Evolutionary conservation across 2,888 invertebrate species (phyloP), one percentile per base, ranked within the genome.

Genomic region (Diarsia brunnea): DNA sequence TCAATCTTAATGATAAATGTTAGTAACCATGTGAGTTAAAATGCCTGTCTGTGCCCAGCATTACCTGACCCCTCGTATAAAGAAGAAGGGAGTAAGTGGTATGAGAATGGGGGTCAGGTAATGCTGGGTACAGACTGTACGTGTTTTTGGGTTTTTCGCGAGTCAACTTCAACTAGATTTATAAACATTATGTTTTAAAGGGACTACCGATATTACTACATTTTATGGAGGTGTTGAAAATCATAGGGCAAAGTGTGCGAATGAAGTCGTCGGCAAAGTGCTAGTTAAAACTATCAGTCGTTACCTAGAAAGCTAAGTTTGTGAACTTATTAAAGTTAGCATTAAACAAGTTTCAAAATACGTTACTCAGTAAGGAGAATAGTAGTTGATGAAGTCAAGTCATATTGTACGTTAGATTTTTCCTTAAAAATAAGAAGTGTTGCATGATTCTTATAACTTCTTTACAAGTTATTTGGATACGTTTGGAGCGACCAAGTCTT

Each of bases 331-430:
- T 38, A 21, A 73, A 78, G 64, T 71, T 68, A 49, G 21, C 49
- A 31, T 69, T 63, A 58, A 55, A 69, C 53, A 43, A 72, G 64
- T 47, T 78, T 73, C 64, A 69, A 47, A 27, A 61, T 47, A 61
- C 64, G 38, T 38, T 61, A 45, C 65, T 55, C 60, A 74, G 58
- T 60, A 66, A 65, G 53, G 43, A 27, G 38, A 55, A 65, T 16
- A 58, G 68, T 31, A 31, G 58, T 49, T 69, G 51, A 55, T 85
- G 77, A 69, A 81, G 16, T 14, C 16, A 10, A 78, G 69, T 27
- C 38, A 58, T 47, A 74, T 64, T 55, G n/a, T 43, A 73, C 49
- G 55, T 61, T 73, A 43, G 49, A 7, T 16, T 55, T 51, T 58
- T 14, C 45, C 38, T 49, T 43, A 16, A 16, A 61, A 60, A 45